Conservation (phyloP, 2,797 vertebrate genomes). For the Gobionotothen gibberifrons region DNA sequence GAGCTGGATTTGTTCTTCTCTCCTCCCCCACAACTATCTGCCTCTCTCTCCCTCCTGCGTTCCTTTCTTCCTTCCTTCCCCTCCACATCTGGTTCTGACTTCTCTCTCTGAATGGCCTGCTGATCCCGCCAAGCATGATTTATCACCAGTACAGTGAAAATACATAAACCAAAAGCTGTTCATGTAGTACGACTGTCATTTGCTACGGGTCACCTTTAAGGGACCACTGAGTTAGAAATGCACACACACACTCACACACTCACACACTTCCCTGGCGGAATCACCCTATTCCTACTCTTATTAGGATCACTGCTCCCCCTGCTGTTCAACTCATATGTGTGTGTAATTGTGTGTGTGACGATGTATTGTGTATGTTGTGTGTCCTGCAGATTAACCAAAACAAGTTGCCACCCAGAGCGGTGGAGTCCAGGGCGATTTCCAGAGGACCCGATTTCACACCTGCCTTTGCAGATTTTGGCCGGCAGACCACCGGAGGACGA, state of each 20-base stretch:
- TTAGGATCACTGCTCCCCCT: conserved; percentile 73
- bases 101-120: conserved; percentile 32
- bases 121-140: conserved; percentile 38
- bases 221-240: conserved; percentile 37
- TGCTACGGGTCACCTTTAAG: conserved; percentile 51
- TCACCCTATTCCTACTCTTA: conserved; percentile 26
- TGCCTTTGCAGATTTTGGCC: conserved; percentile 96
- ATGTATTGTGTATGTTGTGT: conserved; percentile 21
- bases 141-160: conserved; percentile 35
- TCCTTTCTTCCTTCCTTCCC: conserved; percentile 14
- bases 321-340: conserved; percentile 61
- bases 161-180: conserved; percentile 38
- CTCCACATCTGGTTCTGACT: conserved; percentile 76
- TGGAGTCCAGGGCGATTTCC: conserved; percentile 93
- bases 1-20: conserved; percentile 66
- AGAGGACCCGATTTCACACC: conserved; percentile 97
- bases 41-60: conserved; percentile 37
- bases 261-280: conserved; percentile 14
- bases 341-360: conserved; percentile 7
- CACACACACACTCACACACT: background rate
- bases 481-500: conserved; percentile 88
- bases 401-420: conserved; percentile 87
- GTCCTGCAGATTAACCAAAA: conserved; percentile 92
- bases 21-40: conserved; percentile 66
- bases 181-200: conserved; percentile 29